Evolutionary conservation across 53 echinoderm and acorn worm genomes (phyloP).

Genomic region (Arbacia lixula): DNA sequence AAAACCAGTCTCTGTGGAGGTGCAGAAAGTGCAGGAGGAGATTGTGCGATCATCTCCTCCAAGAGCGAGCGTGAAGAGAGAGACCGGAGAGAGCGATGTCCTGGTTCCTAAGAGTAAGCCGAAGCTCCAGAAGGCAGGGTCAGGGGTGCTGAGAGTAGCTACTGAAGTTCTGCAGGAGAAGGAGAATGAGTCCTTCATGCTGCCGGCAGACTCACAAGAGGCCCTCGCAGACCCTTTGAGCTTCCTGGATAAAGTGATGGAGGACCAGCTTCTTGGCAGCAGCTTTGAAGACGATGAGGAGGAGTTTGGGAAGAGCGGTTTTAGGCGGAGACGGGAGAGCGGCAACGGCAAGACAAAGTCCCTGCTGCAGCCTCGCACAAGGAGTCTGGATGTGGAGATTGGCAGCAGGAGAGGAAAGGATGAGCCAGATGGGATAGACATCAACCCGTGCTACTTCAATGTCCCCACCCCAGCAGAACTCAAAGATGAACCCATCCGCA

Average conservation of each 20-base stretch:
- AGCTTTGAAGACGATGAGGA: slow-evolving; percentile 56
- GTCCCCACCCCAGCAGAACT: slow-evolving; percentile 89
- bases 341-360: slow-evolving; percentile 29
- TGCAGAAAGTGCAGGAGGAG: slow-evolving; percentile 59
- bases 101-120: slow-evolving; percentile 3
- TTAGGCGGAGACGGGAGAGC: slow-evolving; percentile 30
- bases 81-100: slow-evolving; percentile 29
- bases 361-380: slow-evolving; percentile 44
- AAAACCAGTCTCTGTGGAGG: slow-evolving; percentile 32
- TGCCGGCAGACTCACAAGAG: slow-evolving; percentile 73
- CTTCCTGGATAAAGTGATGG: slow-evolving; percentile 84
- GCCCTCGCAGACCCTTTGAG: slow-evolving; percentile 89
- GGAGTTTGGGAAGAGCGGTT: background rate
- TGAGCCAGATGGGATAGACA: slow-evolving; percentile 47
- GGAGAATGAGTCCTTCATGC: slow-evolving; percentile 62
- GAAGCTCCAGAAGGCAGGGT: slow-evolving; percentile 54
- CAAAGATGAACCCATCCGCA: slow-evolving; percentile 68
- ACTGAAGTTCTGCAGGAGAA: slow-evolving; percentile 69
- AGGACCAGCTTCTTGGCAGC: slow-evolving; percentile 69
- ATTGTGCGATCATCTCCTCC: slow-evolving; percentile 25
- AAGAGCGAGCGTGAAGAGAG: slow-evolving; percentile 16
- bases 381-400: slow-evolving; percentile 60
- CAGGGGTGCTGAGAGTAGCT: slow-evolving; percentile 80
- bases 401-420: background rate
- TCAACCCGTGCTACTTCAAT: slow-evolving; percentile 85